Evolutionary conservation across 37 sponge, comb jelly and placozoan genomes (phyloP), one percentile per base, ranked within the genome.

Genomic region (Ephydatia muelleri): DNA sequence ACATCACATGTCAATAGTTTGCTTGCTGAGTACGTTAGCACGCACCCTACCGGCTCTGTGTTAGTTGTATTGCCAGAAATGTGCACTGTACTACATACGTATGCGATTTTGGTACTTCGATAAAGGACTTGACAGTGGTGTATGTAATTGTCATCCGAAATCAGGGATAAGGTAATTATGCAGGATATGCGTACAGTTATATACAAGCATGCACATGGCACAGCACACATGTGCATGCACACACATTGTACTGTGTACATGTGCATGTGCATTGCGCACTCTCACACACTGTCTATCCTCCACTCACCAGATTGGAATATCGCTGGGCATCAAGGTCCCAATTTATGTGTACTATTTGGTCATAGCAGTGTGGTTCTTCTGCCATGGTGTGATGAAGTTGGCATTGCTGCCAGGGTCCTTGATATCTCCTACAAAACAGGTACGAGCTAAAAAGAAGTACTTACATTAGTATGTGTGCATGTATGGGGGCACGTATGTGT

Each of bases 361-460:
- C 29, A 25, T 90, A 37, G 49, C 38, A 66, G 65, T 72, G 23
- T 86, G 78, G 87, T 85, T 76, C 68, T 86, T 91, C 83, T 43
- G 38, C 67, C 74, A 82, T 29, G 67, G 69, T 43, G 28, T 30
- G 64, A 37, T 81, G 66, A 95, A 97, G 66, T 76, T 87, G 1
- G 86, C 87, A 22, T 87, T 95, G 36, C 39, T 91, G 39, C 84
- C 16, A 57, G 19, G 57, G 19, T 57, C 14, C 25, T 23, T 73
- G 32, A 21, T 73, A 33, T 31, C 35, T 23, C 34, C 47, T 76
- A 38, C 48, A 1, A 37, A 76, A 36, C 37, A 28, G 6, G 32
- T 38, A 36, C 9, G 28, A 37, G 30, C 70, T 11, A 26, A 69
- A 11, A 5, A 29, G 29, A 11, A 9, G 27, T 69, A 9, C n/a